Base-by-base conservation (phyloP, 35 echinoderm and acorn worm genomes). In the Ophioderma brevispina region DNA sequence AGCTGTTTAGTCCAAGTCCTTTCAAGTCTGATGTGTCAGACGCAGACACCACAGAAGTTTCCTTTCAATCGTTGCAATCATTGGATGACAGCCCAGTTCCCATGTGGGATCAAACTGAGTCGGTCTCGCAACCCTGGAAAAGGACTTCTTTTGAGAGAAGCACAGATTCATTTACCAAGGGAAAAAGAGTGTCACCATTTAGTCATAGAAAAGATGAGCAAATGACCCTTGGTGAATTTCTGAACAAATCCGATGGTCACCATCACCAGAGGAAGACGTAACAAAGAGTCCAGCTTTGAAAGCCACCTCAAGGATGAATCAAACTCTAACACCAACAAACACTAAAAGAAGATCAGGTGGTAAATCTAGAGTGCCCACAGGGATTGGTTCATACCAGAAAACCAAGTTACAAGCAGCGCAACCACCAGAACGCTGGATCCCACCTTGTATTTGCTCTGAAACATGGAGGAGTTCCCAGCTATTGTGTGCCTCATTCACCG, bases 1-100 rank as follows among this genome's bases (percentile, higher is more conserved):
- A 87, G 31, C 85, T 87, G 33, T 87, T 87, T 43, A 87, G 85
- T 64, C 85, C 85, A 0, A 76, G 85, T 33, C 70, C 85, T 1
- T 64, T 87, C 33, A 87, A 39, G 35, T 87, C 85, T 37, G 85
- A 87, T 31, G 85, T 25, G 4, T 77, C 75, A 0, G 84, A 86
- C 31, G 46, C 75, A 0, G 84, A 86, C 31, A 34, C 17, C 21
- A 2, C 70, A 0, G 15, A 40, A 28, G 70, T 75, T 50, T 64
- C 63, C 10, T 70, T 70, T 70, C 63, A 87, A 37, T 75, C 81
- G 25, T 23, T 43, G 40, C 31, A 23, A 28, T 85, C 83, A 14
- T 52, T 64, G 32, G 83, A 85, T 36, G 83, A 63, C 14, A 85
- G 83, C 36, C 83, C 83, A 31, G n/a, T 85, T 25, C 59, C 59